Evolutionary conservation across 1,140 invertebrate genomes (phyloP).

Genomic region (Drosophila parabipectinata): DNA sequence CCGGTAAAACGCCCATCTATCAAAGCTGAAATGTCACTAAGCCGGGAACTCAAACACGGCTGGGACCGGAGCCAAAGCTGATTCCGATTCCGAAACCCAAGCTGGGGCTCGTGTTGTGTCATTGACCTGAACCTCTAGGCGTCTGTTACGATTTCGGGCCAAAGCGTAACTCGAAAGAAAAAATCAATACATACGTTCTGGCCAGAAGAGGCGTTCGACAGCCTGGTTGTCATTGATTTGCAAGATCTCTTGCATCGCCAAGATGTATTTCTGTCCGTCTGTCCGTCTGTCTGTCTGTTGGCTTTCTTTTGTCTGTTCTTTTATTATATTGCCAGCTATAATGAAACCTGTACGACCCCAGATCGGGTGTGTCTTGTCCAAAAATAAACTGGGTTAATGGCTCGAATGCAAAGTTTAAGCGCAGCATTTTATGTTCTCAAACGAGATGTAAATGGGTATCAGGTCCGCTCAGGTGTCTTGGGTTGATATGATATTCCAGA

Average conservation of each 20-base stretch:
- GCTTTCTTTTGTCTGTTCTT: conserved; percentile 61
- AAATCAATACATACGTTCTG: conserved; percentile 7
- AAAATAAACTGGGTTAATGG: conserved; percentile 76
- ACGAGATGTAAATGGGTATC: conserved; percentile 47
- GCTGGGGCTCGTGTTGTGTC: conserved; percentile 46
- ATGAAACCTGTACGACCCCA: conserved; percentile 13
- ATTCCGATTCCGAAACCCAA: conserved; percentile 10
- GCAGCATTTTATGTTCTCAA: conserved; percentile 50
- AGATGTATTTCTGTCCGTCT: conserved; percentile 57
- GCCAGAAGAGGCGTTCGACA: conserved; percentile 26
- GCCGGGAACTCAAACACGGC: conserved; percentile 34
- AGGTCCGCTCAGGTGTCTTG: conserved; percentile 27
- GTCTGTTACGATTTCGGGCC: conserved; percentile 45
- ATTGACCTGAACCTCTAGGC: conserved; percentile 55
- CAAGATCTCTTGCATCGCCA: conserved; percentile 54
- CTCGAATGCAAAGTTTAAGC: conserved; percentile 55
- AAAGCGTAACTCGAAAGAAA: conserved; percentile 29
- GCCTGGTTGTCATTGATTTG: conserved; percentile 54
- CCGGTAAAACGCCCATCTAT: conserved; percentile 57
- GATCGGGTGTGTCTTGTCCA: conserved; percentile 63
- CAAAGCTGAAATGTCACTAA: conserved; percentile 68
- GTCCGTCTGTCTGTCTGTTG: conserved; percentile 1
- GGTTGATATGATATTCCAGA: conserved; percentile 11
- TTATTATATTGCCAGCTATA: conserved; percentile 51
- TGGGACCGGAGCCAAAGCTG: conserved; percentile 12